A percentile compares a stretch with the other conserved stretches of the same genome.
Conservation (phyloP, 2,797 vertebrate genomes). For the Neosilurus mollespiculum region DNA sequence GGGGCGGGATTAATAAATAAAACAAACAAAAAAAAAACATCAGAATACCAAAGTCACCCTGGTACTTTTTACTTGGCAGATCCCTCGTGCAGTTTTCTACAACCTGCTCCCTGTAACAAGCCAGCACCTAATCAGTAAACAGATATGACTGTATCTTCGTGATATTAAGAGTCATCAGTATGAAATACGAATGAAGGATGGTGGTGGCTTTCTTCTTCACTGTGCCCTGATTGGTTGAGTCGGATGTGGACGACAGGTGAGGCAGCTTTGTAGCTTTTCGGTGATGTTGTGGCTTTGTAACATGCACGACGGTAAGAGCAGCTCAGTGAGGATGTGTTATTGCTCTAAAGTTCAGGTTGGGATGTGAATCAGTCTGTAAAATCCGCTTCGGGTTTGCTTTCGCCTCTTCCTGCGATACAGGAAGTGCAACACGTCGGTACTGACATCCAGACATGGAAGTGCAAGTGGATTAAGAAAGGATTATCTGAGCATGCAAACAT, state of each 20-base stretch:
- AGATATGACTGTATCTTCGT: constrained; percentile 22
- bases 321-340: constrained; percentile 43
- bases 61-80: constrained; percentile 5
- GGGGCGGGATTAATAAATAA: too few relatives aligned
- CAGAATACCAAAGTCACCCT: constrained; percentile 8
- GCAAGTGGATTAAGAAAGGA: constrained; percentile 16
- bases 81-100: background rate
- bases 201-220: constrained; percentile 24
- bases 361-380: background rate
- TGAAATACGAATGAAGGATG: constrained; percentile 1
- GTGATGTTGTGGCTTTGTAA: constrained; percentile 34
- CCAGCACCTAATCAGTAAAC: constrained; percentile 11
- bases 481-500: constrained; percentile 28
- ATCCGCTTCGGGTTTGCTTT: background rate
- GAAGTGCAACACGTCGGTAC: constrained; percentile 26
- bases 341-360: constrained; percentile 39
- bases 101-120: constrained; percentile 16
- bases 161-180: constrained; percentile 20
- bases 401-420: background rate
- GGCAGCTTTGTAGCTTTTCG: constrained; percentile 52
- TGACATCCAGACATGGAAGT: constrained; percentile 28
- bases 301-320: constrained; percentile 44
- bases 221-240: background rate
- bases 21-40: background rate
- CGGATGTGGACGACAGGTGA: constrained; percentile 28